Evolutionary conservation across 2,888 invertebrate genomes (phyloP).

Genomic region (Lamproptera curius): DNA sequence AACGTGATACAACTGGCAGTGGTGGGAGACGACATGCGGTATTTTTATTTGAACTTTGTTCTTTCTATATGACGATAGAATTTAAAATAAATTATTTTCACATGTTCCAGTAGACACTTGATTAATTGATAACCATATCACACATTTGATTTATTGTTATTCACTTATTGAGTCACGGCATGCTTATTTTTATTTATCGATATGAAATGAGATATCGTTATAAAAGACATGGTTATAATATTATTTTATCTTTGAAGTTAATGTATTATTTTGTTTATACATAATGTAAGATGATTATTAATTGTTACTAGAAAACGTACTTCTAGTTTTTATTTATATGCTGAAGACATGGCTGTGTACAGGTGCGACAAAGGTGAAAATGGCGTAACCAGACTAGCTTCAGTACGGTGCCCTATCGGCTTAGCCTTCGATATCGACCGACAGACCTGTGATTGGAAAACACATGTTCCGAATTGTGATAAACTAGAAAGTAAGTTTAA

Average conservation of each 20-base stretch:
- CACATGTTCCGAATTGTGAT: constrained; percentile 97
- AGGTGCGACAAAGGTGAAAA: constrained; percentile 96
- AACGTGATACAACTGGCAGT: constrained; percentile 7
- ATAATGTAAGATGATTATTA: neutral
- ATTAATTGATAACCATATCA: constrained; percentile 1
- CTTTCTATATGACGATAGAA: constrained; percentile 2
- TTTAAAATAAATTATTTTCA: constrained; percentile 1
- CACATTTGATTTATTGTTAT: neutral
- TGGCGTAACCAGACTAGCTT: constrained; percentile 91
- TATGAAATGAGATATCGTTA: too few relatives aligned
- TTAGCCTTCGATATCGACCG: constrained; percentile 96
- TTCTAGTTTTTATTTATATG: constrained; percentile 18
- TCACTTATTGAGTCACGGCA: neutral
- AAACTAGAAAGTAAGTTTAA: constrained; percentile 93
- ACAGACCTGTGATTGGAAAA: constrained; percentile 98
- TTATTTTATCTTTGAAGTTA: neutral
- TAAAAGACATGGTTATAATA: too few relatives aligned
- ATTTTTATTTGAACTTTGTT: constrained; percentile 18
- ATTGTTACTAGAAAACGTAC: neutral
- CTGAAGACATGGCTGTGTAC: constrained; percentile 71
- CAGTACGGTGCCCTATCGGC: constrained; percentile 93
- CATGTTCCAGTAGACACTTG: constrained; percentile 1
- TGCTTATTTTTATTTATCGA: too few relatives aligned
- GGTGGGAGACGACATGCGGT: constrained; percentile 15
- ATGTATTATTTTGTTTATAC: too few relatives aligned